Base-by-base conservation (phyloP, 2,113 vertebrate species). In the Quiscalus mexicanus region DNA sequence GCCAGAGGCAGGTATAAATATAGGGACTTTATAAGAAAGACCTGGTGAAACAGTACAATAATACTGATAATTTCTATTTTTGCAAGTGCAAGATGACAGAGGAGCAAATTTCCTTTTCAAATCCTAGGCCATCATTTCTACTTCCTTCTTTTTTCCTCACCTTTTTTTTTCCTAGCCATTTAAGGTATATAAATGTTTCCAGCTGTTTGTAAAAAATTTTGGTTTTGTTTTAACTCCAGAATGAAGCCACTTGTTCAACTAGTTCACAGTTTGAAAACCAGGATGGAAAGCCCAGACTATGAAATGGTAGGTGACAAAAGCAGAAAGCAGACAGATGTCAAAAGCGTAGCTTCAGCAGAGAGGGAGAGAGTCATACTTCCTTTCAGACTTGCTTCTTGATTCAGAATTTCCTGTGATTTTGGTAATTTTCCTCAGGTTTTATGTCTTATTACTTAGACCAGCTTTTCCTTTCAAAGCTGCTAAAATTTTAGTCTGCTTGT, bases 211-310 rank as follows among this genome's bases (percentile, higher is more conserved):
- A 80, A 87, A 21, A 45, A 45, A 35, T 21, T 88, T 78, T 79
- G 16, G 71, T 47, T 96, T 93, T 84, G 83, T 98, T 98, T 95
- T 85, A 58, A 68, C 10, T 86, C 47, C 96, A 99, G 99, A 89
- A 99, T 99, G 99, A 96, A 98, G 49, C 96, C 98, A 58, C 97
- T 99, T 24, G 37, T 96, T 78, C 97, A 94, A 12, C 98, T 99
- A 84, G 98, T 99, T 82, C 98, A 97, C 89, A 99, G 99, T 97
- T 96, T 99, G 95, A 99, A 99, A 98, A 97, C 87, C 20, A 98
- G 98, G 73, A 98, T 98, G 93, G 96, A 98, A 56, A 97, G 95
- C 12, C 99, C 99, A 3, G 99, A 99, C 95, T 99, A 99, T 20
- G 99, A 99, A 98, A 99, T 99, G 99, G 96, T 97, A 92, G 15